Base-by-base conservation (phyloP, 2,113 vertebrate genomes). In the Odocoileus virginianus region DNA sequence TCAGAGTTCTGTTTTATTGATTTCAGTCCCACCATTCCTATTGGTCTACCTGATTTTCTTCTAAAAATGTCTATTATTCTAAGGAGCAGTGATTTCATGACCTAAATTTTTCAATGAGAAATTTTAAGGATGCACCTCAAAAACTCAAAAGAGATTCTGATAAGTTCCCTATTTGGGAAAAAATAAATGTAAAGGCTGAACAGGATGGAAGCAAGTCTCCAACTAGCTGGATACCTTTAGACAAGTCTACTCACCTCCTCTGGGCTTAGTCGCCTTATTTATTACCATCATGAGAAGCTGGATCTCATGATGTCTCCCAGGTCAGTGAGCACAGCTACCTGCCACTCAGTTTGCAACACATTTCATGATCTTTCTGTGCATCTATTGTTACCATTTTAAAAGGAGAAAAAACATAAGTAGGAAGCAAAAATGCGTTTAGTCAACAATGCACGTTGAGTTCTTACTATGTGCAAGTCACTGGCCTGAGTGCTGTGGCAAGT, bases 341-440 rank as follows among this genome's bases (percentile, higher is more conserved):
- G 91, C 58, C 1, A 57, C 25, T 82, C 60, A 79, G 1, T 90
- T 97, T 93, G 88, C 58, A 95, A 14, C 52, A 19, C 92, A 90
- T n/a, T 81, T 93, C 64, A 3, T 61, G 50, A 17, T 84, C 40
- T 95, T 83, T 76, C 33, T 90, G 58, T 71, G 40, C 27, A 94
- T 94, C 17, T 94, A 15, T 87, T 81, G 83, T 90, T 64, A 85
- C 23, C 30, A 83, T 36, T 55, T 36, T 19, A 45, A 19, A 33
- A 45, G 78, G 55, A 89, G 74, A 3, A 40, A 12, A 95, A 96
- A 21, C 3, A 47, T 25, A 94, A 47, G 2, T 92, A 94, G 45
- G 67, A 95, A 92, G 36, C n/a, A 93, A 92, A 97, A 93, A 19
- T 82, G 57, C 30, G 14, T 74, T 25, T 93, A 91, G 76, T 94